Conservation (phyloP, 2,113 vertebrate species). For the Urocitellus parryii region DNA sequence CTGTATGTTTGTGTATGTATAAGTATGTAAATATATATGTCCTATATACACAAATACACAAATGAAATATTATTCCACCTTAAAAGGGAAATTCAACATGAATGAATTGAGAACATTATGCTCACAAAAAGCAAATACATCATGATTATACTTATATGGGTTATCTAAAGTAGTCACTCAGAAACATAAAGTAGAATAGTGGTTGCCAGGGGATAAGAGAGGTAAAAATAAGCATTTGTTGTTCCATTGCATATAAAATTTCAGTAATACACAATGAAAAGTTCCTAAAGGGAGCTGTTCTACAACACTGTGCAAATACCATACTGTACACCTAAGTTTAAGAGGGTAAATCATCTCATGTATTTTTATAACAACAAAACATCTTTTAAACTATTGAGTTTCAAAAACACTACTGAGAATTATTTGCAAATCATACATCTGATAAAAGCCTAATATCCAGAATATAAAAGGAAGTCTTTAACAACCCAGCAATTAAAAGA, state of each 20-base stretch:
- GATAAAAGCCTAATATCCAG: background rate
- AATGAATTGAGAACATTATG: background rate
- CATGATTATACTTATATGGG: background rate
- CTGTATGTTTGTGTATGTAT: too few relatives aligned
- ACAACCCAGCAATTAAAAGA: background rate
- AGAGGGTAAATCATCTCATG: background rate
- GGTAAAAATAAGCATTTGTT: background rate
- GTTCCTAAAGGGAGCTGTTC: background rate
- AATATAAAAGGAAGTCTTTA: background rate
- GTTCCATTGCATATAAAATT: background rate
- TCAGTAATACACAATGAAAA: background rate
- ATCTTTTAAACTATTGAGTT: background rate
- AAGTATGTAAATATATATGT: background rate
- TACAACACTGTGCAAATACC: background rate
- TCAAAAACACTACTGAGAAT: constrained; percentile 16
- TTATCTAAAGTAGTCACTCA: background rate
- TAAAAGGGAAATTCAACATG: background rate
- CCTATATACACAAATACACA: background rate
- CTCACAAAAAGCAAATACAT: background rate
- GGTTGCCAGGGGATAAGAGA: background rate
- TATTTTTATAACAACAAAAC: background rate
- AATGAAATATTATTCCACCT: background rate
- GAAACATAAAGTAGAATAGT: background rate
- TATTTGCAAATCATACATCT: background rate
- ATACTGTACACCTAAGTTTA: background rate